These are phyloP conservation scores for Ischnus inquisitorius DNA, from an alignment of 2,888 invertebrate genomes.

Conservation along the genomic window DNA sequence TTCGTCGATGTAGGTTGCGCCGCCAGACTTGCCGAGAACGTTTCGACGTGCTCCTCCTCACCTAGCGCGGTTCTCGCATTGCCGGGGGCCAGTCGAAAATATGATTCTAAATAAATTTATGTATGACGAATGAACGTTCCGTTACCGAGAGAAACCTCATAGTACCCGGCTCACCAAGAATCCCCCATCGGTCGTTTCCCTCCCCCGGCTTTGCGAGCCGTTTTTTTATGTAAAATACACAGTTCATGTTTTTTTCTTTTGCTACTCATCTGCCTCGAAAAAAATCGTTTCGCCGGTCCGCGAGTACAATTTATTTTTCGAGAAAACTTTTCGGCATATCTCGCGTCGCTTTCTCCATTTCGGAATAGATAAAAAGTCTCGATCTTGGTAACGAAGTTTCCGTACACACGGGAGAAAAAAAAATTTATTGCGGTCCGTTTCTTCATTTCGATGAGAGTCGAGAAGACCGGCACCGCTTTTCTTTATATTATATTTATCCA, in stretches of 20 bases:
- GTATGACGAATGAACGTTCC: neutral
- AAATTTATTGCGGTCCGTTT: neutral
- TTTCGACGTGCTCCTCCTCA: neutral
- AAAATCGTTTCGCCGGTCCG: slow-evolving; percentile 12
- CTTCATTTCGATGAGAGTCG: neutral
- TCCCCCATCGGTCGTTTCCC: neutral
- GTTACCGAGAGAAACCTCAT: neutral
- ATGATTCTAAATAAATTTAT: slow-evolving; percentile 11
- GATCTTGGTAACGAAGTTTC: neutral
- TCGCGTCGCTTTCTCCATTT: neutral
- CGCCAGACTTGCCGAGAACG: neutral
- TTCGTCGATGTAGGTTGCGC: neutral
- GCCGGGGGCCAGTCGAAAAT: slow-evolving; percentile 5
- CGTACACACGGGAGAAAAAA: neutral
- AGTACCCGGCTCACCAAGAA: neutral
- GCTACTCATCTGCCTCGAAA: neutral
- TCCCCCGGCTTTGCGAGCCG: neutral
- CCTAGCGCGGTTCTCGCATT: neutral
- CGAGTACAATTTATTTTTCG: neutral
- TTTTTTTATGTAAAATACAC: neutral
- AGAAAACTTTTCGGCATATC: slow-evolving; percentile 4
- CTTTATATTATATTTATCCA: neutral
- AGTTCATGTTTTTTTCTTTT: neutral
- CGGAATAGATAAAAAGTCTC: neutral
- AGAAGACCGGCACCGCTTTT: neutral